phyloP scores from a whole-genome alignment of 2,113 vertebrate genomes.

The Sinocyclocheilus maitianheensis region DNA sequence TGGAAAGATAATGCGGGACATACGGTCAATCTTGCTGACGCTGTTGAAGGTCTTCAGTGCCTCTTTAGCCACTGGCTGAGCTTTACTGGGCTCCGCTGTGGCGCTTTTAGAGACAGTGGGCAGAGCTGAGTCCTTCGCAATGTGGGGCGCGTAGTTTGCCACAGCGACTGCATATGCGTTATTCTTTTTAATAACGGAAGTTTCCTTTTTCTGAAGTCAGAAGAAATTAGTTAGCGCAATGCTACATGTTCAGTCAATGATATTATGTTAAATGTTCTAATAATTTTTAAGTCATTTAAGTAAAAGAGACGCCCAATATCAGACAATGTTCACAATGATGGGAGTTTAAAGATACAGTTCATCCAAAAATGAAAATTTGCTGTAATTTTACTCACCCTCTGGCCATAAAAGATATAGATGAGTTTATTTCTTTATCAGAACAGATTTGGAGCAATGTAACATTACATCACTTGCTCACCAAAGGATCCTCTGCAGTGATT shows the following conservation, averaged over 20 bases:
- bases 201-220: constrained; percentile 88
- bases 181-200: constrained; percentile 90
- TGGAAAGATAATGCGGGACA: constrained; percentile 95
- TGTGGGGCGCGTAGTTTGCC: constrained; percentile 91
- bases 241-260: neutral
- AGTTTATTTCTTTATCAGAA: too few species aligned
- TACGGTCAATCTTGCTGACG: constrained; percentile 96
- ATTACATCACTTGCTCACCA: too few species aligned
- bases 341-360: neutral
- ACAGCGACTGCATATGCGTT: constrained; percentile 94
- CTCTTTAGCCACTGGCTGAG: constrained; percentile 83
- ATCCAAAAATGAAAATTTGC: too few species aligned
- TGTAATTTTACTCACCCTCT: too few species aligned
- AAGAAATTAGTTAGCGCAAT: constrained; percentile 6
- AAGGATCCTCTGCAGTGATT: too few species aligned
- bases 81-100: constrained; percentile 79
- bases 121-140: constrained; percentile 87
- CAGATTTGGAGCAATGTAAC: too few species aligned
- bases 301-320: neutral
- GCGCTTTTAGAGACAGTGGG: constrained; percentile 91
- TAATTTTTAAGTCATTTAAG: neutral
- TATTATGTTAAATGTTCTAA: neutral
- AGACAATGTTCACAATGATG: neutral
- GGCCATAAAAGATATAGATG: too few species aligned
- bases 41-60: constrained; percentile 96